These are phyloP conservation scores for Dufourea novaeangliae DNA, from an alignment of 1,140 invertebrate species.

Conservation along the genomic window DNA sequence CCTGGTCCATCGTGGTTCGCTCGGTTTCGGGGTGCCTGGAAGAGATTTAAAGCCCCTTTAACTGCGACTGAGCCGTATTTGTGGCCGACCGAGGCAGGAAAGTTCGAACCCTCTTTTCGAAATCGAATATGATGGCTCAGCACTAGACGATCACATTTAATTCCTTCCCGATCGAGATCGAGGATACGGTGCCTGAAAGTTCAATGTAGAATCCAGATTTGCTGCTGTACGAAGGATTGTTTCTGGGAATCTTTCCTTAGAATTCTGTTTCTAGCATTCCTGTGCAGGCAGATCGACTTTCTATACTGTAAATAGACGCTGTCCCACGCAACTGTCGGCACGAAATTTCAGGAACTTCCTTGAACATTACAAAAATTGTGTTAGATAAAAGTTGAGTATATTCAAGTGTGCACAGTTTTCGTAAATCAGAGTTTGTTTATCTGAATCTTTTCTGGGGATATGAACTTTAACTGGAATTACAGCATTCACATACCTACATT, in stretches of 20 bases:
- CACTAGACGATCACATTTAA: neutral
- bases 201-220: neutral
- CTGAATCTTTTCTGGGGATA: no score
- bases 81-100: conserved; percentile 4
- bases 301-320: no score
- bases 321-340: no score
- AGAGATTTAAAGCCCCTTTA: conserved; percentile 56
- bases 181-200: neutral
- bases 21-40: neutral
- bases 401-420: no score
- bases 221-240: neutral
- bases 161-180: conserved; percentile 10
- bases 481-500: no score
- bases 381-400: no score
- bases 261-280: neutral
- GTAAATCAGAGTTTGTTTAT: no score
- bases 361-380: no score
- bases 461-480: no score
- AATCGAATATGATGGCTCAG: conserved; percentile 39
- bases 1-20: neutral
- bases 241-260: neutral
- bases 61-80: conserved; percentile 30
- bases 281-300: no score
- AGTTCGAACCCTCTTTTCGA: conserved; percentile 5
- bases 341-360: no score